These are phyloP conservation scores for Drosophila pruinosa DNA, from an alignment of 1,140 invertebrate genomes.

Conservation along the genomic window DNA sequence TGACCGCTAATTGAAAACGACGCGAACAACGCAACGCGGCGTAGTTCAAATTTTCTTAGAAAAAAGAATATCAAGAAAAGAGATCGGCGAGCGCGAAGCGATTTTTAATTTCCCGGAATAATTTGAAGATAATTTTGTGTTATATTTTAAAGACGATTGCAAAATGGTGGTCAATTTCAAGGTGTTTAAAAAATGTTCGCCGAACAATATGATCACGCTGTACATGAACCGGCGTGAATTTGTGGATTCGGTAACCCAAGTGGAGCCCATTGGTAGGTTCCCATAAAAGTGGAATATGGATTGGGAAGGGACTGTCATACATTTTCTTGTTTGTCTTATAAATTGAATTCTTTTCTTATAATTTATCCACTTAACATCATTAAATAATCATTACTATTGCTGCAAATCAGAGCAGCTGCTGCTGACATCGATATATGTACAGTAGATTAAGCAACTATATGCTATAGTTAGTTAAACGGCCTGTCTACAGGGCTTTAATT, in stretches of 20 bases:
- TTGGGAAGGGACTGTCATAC: not conserved
- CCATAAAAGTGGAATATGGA: not conserved
- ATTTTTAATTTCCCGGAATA: conserved; percentile 3
- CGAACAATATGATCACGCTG: conserved; percentile 96
- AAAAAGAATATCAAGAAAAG: not conserved
- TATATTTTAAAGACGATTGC: conserved; percentile 8
- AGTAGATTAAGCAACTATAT: not conserved
- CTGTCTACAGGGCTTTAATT: conserved; percentile 39
- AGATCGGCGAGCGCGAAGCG: conserved; percentile 36
- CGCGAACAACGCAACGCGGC: conserved; percentile 63
- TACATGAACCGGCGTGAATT: conserved; percentile 98
- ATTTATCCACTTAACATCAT: no score
- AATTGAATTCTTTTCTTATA: no score
- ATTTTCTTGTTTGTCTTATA: no score
- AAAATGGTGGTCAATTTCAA: conserved; percentile 94
- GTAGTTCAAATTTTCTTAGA: conserved; percentile 36
- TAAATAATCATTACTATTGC: not conserved
- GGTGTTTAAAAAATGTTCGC: conserved; percentile 97
- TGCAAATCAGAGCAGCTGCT: not conserved
- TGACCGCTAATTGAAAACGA: conserved; percentile 72
- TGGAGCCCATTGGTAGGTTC: conserved; percentile 95
- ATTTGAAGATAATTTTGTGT: not conserved
- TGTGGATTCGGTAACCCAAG: conserved; percentile 95
- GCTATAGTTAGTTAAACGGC: not conserved
- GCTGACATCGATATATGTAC: not conserved